Evolutionary conservation across 1,140 invertebrate species (phyloP), one percentile per base, ranked within the genome.

Genomic region (Conus ventricosus): DNA sequence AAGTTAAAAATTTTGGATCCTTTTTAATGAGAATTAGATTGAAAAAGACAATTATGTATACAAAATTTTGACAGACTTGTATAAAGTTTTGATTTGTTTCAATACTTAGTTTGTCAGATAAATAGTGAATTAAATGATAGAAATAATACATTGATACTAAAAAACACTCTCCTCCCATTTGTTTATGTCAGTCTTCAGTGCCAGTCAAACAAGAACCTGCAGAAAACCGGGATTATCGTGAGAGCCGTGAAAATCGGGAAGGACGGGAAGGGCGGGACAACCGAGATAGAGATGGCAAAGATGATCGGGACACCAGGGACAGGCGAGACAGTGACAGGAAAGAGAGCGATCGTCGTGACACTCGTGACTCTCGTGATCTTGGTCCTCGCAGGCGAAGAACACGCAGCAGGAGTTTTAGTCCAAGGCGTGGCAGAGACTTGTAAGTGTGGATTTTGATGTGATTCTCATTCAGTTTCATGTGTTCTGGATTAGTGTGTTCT

Each of bases 361-460:
- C 25, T 7, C 71, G 85, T 25, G 85, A 87, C n/a, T 6, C 5
- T 23, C 39, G 75, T 23, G 71, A 57, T 6, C 82, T 54, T 20
- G 82, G 57, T n/a, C 10, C 8, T 87, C 53, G 75, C 23, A 57
- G 85, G 39, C 88, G 89, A 54, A 87, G 89, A 54, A 67, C 89
- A 39, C 75, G 89, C 25, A 90, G 89, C 39, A 85, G 89, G 51
- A 90, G 89, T 78, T 75, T 83, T 15, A 90, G 89, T 76, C 89
- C 89, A 60, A 78, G 87, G 53, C 83, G 89, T 25, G 80, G 84
- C 10, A 71, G 89, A 54, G 85, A 90, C 23, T 84, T 80, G 89
- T 90, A 60, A 90, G 89, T 87, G 25, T 23, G 11, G 25, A 23
- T 20, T 23, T 11, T 39, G 76, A 39, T 39, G 39, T 39, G 39